Evolutionary conservation across 1,140 invertebrate genomes (phyloP).

Genomic region (Drosophila tsacasi): DNA sequence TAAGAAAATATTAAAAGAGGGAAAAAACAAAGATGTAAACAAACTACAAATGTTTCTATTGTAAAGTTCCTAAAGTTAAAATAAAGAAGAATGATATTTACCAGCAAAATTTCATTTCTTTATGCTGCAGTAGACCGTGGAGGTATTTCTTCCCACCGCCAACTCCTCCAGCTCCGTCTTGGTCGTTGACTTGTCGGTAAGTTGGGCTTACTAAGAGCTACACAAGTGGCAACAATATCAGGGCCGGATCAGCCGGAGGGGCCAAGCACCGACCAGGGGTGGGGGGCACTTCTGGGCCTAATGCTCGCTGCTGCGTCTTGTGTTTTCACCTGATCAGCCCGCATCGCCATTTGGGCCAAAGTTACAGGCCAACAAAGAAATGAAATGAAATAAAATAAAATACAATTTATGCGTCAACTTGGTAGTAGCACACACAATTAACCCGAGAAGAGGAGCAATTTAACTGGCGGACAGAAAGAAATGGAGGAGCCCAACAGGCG

Average conservation of each 20-base stretch:
- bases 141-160: background rate
- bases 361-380: slow-evolving; percentile 49
- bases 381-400: slow-evolving; percentile 61
- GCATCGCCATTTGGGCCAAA: slow-evolving; percentile 76
- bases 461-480: slow-evolving; percentile 38
- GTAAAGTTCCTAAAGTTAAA: background rate
- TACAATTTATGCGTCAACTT: slow-evolving; percentile 77
- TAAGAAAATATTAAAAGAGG: too few relatives aligned
- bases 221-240: slow-evolving; percentile 65
- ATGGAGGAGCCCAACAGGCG: slow-evolving; percentile 73
- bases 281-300: slow-evolving; percentile 22
- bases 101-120: background rate
- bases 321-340: slow-evolving; percentile 79
- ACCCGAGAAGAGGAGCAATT: slow-evolving; percentile 35
- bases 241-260: slow-evolving; percentile 27
- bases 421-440: slow-evolving; percentile 73
- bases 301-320: slow-evolving; percentile 42
- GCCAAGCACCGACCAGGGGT: background rate
- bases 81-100: background rate
- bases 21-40: too few relatives aligned
- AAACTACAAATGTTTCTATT: too few relatives aligned
- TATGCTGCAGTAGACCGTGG: background rate
- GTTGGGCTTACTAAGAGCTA: slow-evolving; percentile 28
- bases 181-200: slow-evolving; percentile 17
- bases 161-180: background rate